phyloP scores from a whole-genome alignment of 2,888 invertebrate species.

The Drosophila planitibia region DNA sequence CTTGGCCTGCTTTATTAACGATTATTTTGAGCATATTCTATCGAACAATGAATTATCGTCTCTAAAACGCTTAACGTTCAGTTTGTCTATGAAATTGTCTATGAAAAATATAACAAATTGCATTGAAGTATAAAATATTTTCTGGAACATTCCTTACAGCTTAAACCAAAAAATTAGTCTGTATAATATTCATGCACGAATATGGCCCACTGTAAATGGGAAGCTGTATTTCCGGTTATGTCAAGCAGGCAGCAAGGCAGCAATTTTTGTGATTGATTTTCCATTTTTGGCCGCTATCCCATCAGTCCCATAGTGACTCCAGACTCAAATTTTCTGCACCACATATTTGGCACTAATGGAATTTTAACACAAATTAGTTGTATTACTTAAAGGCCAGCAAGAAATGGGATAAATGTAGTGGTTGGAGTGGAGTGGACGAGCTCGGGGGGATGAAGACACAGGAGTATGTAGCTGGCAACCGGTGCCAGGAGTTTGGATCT shows the following conservation, averaged over 20 bases:
- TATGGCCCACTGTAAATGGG: constrained; percentile 1
- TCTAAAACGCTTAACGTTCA: too few relatives aligned
- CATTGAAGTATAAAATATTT: too few relatives aligned
- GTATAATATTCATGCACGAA: background rate
- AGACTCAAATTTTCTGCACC: constrained; percentile 15
- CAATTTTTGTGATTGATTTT: constrained; percentile 57
- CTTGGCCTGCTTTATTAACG: too few relatives aligned
- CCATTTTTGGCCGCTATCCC: constrained; percentile 19
- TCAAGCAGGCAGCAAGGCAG: background rate
- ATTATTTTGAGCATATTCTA: too few relatives aligned
- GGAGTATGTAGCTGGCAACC: too few relatives aligned
- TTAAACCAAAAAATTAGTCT: background rate
- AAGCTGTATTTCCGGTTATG: background rate
- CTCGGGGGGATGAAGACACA: too few relatives aligned
- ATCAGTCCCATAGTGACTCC: constrained; percentile 17
- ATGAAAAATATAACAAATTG: too few relatives aligned
- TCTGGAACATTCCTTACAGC: background rate
- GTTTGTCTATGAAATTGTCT: background rate
- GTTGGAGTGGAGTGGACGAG: too few relatives aligned
- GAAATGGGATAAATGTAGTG: background rate
- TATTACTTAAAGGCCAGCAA: constrained; percentile 59
- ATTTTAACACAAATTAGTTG: constrained; percentile 73
- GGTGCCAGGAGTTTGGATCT: background rate
- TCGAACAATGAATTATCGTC: too few relatives aligned
- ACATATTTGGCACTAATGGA: constrained; percentile 56